Evolutionary conservation across 2,113 vertebrate species (phyloP), one percentile per base, ranked within the genome.

Genomic region (Colinus virginianus): DNA sequence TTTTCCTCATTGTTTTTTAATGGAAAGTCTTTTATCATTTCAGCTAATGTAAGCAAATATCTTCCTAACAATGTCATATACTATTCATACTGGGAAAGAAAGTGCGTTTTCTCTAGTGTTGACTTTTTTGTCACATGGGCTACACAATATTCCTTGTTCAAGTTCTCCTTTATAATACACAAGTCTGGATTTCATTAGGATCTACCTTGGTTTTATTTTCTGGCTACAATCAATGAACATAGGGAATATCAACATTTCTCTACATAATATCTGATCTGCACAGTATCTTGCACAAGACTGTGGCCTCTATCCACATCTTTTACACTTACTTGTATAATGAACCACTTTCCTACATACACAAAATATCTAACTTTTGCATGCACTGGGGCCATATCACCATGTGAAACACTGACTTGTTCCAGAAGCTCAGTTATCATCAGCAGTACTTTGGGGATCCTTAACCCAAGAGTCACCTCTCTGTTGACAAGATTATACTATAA

Each of bases 1-100:
- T 94, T 94, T 96, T 94, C 76, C 95, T 97, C 94, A 96, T 96
- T 18, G 63, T 88, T 96, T 97, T 97, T 97, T 97, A 97, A 97
- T 96, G 92, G 86, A 94, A 93, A 93, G 96, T 96, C 88, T 96
- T 97, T 96, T 88, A 96, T 97, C 95, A 96, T 95, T 97, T 95
- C 84, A 95, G 48, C 77, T 95, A 96, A 96, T 93, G 59, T 88
- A 87, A 90, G 88, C 81, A 96, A 94, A 92, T 94, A 89, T 96
- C 92, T 94, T 96, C 23, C 88, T 86, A 89, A 79, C 18, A n/a
- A 45, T 92, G 64, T 67, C 66, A 94, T 79, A 67, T 78, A 59
- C 87, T 94, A 62, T 56, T 87, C 86, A 59, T 92, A 93, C 53
- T 84, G 81, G n/a, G 93, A 62, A 38, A 82, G 36, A 91, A 91